Percentiles rank a stretch among this genome's conserved stretches.
phyloP scores from a whole-genome alignment of 2,888 invertebrate species.

The Cyclophora punctaria region DNA sequence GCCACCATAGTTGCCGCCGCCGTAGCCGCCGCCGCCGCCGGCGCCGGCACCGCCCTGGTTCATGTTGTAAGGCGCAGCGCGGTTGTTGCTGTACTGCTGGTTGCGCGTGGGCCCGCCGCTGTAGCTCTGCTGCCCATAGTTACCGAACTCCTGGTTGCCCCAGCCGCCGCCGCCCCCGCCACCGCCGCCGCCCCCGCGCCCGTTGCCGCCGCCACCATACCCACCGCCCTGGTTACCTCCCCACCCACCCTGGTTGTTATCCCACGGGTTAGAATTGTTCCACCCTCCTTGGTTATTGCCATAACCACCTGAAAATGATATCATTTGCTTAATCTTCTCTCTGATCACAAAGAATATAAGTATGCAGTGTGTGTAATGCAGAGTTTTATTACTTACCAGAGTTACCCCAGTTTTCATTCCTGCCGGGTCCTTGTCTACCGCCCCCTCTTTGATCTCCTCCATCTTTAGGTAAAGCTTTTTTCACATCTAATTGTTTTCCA shows the following conservation, averaged over 20 bases:
- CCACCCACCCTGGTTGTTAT: conserved; percentile 71
- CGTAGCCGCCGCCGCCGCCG: conserved; percentile 55
- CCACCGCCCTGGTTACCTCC: conserved; percentile 46
- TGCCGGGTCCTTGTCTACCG: conserved; percentile 63
- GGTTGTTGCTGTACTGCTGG: conserved; percentile 81
- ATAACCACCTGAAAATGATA: conserved; percentile 58
- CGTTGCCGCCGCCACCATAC: conserved; percentile 57
- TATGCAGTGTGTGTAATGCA: background rate
- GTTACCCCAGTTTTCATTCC: conserved; percentile 50
- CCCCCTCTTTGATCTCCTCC: conserved; percentile 75
- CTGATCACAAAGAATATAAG: background rate
- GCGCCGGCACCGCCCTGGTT: conserved; percentile 75
- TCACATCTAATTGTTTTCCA: conserved; percentile 92
- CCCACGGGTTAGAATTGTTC: conserved; percentile 68
- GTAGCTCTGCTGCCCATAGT: conserved; percentile 88
- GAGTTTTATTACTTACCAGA: conserved; percentile 23
- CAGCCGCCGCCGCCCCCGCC: conserved; percentile 67
- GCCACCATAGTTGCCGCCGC: conserved; percentile 54
- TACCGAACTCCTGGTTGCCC: conserved; percentile 83
- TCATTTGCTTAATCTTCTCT: background rate
- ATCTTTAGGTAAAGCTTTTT: conserved; percentile 93
- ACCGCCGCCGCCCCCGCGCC: conserved; percentile 61
- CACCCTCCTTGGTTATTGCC: conserved; percentile 76
- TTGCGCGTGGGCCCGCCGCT: conserved; percentile 90
- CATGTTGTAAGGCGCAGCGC: conserved; percentile 82